Evolutionary conservation across 92 coral and sea anemone genomes (phyloP), one percentile per base, ranked within the genome.

Genomic region (Ricordea florida): DNA sequence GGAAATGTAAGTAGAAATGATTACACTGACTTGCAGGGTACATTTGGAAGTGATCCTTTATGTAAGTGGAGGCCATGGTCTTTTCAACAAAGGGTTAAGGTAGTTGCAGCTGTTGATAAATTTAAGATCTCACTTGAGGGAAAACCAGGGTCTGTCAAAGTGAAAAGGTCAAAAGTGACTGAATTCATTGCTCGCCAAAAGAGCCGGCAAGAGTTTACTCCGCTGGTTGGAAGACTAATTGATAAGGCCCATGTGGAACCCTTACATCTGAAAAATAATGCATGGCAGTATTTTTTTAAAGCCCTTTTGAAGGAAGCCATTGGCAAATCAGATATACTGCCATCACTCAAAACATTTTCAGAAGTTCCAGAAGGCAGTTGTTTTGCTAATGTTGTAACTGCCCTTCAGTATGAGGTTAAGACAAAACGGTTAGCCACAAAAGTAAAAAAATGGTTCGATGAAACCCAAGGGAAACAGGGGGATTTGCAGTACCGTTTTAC

Each of bases 401-500:
- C 90, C 7, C 85, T 84, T 3, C 79, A 72, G 47, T 69, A 70
- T 71, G 93, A 87, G 28, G 89, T 83, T 17, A 88, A 79, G 25
- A 74, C 66, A 62, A 79, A 73, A 15, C 72, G 93, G 25, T 34
- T 88, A 14, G 75, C 94, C 20, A 61, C 29, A 56, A 86, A 90
- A 35, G 89, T 86, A 9, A 63, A 2, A 18, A 78, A 71, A 43
- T 90, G 96, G 92, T 90, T 86, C 73, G 73, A 82, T 55, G 87
- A 90, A 23, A 89, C 91, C 5, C 82, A 85, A 44, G 88, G 91
- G 7, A 80, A 41, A 17, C 23, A 78, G 49, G 78, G 61, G 22
- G 91, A 85, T 29, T 21, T 89, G 17, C 81, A 63, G 67, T 89
- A 85, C 64, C 67, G 88, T n/a, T 89, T 89, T 57, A 89, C 91